A percentile compares a stretch with the other conserved stretches of the same genome.
phyloP scores from a whole-genome alignment of 2,797 vertebrate species.

The Iguana delicatissima region DNA sequence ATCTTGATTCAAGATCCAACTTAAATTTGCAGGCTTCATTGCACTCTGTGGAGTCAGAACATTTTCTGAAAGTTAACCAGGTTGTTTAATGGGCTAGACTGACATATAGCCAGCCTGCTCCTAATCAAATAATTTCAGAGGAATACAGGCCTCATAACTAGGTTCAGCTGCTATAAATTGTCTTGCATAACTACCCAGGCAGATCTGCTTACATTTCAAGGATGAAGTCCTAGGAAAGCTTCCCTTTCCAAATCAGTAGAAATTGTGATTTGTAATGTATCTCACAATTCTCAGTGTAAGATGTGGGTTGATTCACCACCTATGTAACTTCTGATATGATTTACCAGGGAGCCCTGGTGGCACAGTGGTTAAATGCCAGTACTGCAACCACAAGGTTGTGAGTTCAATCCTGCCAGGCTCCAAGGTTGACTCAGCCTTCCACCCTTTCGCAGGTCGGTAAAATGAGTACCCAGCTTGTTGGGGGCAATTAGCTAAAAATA shows the following conservation, averaged over 20 bases:
- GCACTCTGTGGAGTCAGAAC: neutral
- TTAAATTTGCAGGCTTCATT: slow-evolving; percentile 5
- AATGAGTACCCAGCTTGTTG: no score
- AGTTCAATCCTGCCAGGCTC: no score
- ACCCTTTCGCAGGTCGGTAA: no score
- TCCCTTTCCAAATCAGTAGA: neutral
- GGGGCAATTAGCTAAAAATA: no score
- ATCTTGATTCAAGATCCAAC: slow-evolving; percentile 27
- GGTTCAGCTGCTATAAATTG: neutral
- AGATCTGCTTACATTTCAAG: neutral
- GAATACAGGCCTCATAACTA: neutral
- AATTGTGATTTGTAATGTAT: neutral
- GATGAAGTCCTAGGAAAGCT: neutral
- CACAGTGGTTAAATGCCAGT: no score
- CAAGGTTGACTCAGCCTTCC: no score
- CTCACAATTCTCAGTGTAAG: no score
- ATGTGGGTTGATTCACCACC: neutral
- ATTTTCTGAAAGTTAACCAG: slow-evolving; percentile 23
- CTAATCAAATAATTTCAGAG: neutral
- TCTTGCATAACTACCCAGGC: neutral
- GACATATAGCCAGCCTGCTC: neutral
- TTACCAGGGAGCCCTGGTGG: no score
- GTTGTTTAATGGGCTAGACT: neutral
- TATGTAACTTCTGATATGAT: neutral
- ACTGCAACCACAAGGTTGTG: no score